A percentile compares a stretch with the other conserved stretches of the same genome.
Evolutionary conservation across 2,113 vertebrate species (phyloP).

Genomic region (Chionis minor): DNA sequence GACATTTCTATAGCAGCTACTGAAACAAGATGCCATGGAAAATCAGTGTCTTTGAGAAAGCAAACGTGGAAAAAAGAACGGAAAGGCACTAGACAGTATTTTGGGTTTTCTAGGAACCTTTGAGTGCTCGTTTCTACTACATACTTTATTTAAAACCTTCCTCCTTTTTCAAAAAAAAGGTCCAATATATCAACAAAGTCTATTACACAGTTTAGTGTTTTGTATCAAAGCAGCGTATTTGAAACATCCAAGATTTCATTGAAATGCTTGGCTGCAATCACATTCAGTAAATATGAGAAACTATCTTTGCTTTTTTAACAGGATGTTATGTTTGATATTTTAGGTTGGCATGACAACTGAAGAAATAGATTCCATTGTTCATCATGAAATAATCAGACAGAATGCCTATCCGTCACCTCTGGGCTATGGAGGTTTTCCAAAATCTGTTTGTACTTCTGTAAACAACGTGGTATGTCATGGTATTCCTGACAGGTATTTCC

Average conservation of each 20-base stretch:
- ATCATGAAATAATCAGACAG: constrained; percentile 90
- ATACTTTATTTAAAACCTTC: not conserved
- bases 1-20: constrained; percentile 14
- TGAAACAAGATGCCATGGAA: constrained; percentile 28
- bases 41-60: constrained; percentile 6
- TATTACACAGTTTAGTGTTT: not conserved
- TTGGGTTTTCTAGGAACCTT: not conserved
- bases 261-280: constrained; percentile 3
- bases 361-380: constrained; percentile 94
- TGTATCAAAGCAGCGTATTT: constrained; percentile 5
- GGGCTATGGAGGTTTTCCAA: constrained; percentile 91
- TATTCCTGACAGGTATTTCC: constrained; percentile 91
- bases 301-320: constrained; percentile 57
- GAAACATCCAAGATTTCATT: not conserved
- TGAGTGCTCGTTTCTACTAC: not conserved
- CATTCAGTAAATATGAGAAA: constrained; percentile 39
- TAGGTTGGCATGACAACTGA: constrained; percentile 98
- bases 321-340: constrained; percentile 72
- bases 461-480: constrained; percentile 92
- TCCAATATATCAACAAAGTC: not conserved
- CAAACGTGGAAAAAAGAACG: not conserved
- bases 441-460: constrained; percentile 90
- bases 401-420: constrained; percentile 97
- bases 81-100: not conserved
- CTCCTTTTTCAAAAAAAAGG: not conserved